Conservation (phyloP, 2,113 vertebrate species). For the Neodon shergylaensis region DNA sequence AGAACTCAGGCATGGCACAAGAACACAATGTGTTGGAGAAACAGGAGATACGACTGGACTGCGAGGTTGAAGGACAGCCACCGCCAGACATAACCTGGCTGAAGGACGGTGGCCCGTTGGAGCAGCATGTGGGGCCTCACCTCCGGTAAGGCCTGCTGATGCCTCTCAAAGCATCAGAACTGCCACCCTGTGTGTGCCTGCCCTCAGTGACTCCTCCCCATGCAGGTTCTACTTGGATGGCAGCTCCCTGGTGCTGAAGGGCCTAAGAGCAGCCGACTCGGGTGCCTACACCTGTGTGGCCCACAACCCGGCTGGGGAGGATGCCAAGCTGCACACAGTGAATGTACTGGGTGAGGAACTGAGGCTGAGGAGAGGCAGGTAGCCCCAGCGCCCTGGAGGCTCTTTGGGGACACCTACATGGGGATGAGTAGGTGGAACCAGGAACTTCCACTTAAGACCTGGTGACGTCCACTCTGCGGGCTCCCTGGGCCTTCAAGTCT, state of each 20-base stretch:
- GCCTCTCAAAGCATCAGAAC: not conserved
- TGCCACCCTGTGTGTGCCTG: rapidly evolving
- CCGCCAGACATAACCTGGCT: slow-evolving; percentile 90
- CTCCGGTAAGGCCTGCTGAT: slow-evolving; percentile 73
- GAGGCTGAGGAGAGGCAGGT: not conserved
- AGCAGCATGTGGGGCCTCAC: slow-evolving; percentile 69
- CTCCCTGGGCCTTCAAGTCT: not conserved
- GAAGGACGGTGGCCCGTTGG: slow-evolving; percentile 89
- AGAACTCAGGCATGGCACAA: slow-evolving; percentile 79
- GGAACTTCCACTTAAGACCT: not conserved
- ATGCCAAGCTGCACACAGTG: slow-evolving; percentile 88
- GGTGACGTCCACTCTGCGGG: rapidly evolving
- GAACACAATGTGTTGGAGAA: slow-evolving; percentile 88
- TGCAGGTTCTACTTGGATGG: slow-evolving; percentile 87
- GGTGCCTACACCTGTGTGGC: slow-evolving; percentile 94
- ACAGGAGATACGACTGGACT: slow-evolving; percentile 88
- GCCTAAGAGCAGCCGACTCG: slow-evolving; percentile 85
- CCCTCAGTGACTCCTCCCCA: rapidly evolving
- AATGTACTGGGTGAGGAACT: slow-evolving; percentile 89
- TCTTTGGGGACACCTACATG: not conserved
- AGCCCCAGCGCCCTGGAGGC: not conserved
- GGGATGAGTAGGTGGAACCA: rapidly evolving
- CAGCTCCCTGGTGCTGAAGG: slow-evolving; percentile 87
- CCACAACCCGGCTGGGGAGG: slow-evolving; percentile 88
- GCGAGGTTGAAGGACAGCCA: slow-evolving; percentile 88